Conservation (phyloP, 2,888 invertebrate species). For the Trichogramma dendrolimi region DNA sequence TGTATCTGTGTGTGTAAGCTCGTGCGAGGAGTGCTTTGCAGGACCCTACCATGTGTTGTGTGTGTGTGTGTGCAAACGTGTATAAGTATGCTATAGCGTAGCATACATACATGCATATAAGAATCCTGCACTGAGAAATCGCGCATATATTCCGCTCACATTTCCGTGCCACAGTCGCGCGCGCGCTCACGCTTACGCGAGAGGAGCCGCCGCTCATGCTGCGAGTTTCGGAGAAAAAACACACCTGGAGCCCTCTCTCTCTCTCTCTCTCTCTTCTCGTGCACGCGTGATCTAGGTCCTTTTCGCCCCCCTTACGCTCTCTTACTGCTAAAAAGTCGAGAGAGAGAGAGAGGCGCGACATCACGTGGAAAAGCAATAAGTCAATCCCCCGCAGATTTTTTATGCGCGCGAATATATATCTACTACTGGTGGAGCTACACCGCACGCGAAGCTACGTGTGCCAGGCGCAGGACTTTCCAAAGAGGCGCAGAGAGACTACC, state of each 20-base stretch:
- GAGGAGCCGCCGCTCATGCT: conserved; percentile 5
- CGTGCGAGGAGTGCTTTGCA: no score
- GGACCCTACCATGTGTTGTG: neutral
- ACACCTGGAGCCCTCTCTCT: conserved; percentile 32
- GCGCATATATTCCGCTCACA: neutral
- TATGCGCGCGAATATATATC: conserved; percentile 21
- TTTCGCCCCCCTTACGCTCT: neutral
- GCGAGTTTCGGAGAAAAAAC: conserved; percentile 38
- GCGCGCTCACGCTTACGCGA: neutral
- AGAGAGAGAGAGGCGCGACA: neutral
- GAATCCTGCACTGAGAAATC: neutral
- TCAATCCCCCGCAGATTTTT: conserved; percentile 23
- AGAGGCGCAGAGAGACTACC: no score
- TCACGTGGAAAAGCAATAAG: conserved; percentile 28
- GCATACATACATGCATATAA: conserved; percentile 4
- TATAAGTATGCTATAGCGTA: conserved; percentile 1
- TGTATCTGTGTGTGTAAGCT: no score
- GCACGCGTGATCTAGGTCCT: conserved; percentile 28
- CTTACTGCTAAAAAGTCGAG: neutral
- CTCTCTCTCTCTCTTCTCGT: conserved; percentile 32
- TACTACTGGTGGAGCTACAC: conserved; percentile 15
- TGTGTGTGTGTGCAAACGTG: neutral
- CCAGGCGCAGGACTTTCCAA: no score
- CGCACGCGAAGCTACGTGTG: neutral
- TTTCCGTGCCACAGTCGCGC: neutral